Percentiles rank a stretch among this genome's conserved stretches.
Evolutionary conservation across 2,888 invertebrate species (phyloP).

Genomic region (Vandiemenella viatica): DNA sequence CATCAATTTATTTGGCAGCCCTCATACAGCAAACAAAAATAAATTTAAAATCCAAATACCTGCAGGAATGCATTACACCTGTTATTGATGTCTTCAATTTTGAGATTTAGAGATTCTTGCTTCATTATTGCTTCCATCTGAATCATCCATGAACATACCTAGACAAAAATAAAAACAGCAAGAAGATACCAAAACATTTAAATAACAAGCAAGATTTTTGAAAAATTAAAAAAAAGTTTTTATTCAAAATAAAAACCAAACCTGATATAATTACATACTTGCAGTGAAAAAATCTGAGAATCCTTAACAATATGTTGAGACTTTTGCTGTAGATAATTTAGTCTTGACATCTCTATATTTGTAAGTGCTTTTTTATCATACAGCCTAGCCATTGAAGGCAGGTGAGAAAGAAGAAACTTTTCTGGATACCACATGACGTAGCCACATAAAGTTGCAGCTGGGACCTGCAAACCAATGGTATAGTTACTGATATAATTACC

Average conservation of each 20-base stretch:
- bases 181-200: background rate
- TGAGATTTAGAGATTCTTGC: slow-evolving; percentile 32
- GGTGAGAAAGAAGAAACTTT: slow-evolving; percentile 54
- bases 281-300: slow-evolving; percentile 34
- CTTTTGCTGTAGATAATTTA: slow-evolving; percentile 39
- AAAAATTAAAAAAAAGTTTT: no score
- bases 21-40: no score
- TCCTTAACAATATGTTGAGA: slow-evolving; percentile 46
- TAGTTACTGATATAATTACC: background rate
- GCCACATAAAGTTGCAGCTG: slow-evolving; percentile 63
- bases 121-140: slow-evolving; percentile 38
- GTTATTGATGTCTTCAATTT: slow-evolving; percentile 37
- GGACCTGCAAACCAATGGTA: slow-evolving; percentile 37
- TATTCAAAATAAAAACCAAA: background rate
- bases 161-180: background rate
- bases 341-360: slow-evolving; percentile 31
- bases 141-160: slow-evolving; percentile 40
- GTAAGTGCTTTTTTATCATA: slow-evolving; percentile 33
- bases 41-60: no score
- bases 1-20: no score
- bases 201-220: no score
- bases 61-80: slow-evolving; percentile 39
- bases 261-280: slow-evolving; percentile 25
- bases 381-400: slow-evolving; percentile 36
- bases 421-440: slow-evolving; percentile 76